These are phyloP conservation scores for Myopa testacea DNA, from an alignment of 2,888 invertebrate species.

Conservation along the genomic window DNA sequence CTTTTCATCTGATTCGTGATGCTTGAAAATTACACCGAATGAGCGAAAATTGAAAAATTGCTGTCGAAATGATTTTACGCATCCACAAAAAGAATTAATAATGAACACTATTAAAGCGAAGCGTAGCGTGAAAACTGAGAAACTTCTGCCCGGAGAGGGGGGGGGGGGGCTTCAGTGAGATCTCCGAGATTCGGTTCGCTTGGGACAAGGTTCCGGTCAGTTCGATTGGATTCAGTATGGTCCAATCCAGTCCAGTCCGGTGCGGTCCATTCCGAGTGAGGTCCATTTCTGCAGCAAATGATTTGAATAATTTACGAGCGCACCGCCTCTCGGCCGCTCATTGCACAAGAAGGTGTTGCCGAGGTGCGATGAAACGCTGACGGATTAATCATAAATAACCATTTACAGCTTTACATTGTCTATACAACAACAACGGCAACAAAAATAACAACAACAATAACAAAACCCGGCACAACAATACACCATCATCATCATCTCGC, in stretches of 20 bases:
- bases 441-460: constrained; percentile 29
- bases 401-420: constrained; percentile 44
- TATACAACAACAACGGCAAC: constrained; percentile 34
- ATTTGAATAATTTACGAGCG: constrained; percentile 39
- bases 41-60: constrained; percentile 46
- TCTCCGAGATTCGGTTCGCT: not conserved
- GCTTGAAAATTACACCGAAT: constrained; percentile 34
- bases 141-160: too few relatives aligned
- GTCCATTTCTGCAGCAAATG: constrained; percentile 16
- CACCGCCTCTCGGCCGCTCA: constrained; percentile 1
- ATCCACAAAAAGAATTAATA: constrained; percentile 35
- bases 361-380: constrained; percentile 45
- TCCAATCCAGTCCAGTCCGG: constrained; percentile 10
- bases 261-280: not conserved
- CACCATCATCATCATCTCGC: constrained; percentile 20
- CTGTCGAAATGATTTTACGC: constrained; percentile 47
- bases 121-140: not conserved
- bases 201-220: not conserved
- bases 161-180: not conserved
- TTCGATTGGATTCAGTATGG: not conserved
- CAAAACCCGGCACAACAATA: constrained; percentile 12
- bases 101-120: constrained; percentile 30
- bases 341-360: constrained; percentile 33
- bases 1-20: constrained; percentile 36
- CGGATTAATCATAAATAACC: constrained; percentile 51